Conservation (phyloP, 2,797 vertebrate species). For the Sorex maritimensis region DNA sequence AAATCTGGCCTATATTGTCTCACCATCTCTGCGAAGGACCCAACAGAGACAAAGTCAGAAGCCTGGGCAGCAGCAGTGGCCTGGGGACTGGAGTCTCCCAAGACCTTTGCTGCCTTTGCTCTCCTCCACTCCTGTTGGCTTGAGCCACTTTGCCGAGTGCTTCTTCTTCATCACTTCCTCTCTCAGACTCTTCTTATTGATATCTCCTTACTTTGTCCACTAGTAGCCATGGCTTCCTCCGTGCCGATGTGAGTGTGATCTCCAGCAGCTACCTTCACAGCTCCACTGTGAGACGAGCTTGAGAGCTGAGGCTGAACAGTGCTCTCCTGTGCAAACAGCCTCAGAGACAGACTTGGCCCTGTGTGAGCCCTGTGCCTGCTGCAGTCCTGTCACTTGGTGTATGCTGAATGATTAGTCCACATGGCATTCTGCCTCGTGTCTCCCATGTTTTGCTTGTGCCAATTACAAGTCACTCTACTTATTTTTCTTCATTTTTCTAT, state of each 20-base stretch:
- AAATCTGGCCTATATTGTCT: neutral
- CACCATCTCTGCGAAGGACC: neutral
- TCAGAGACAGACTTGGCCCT: constrained; percentile 9
- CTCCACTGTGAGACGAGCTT: neutral
- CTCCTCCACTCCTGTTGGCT: neutral
- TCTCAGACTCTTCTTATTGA: neutral
- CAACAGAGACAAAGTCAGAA: constrained; percentile 37
- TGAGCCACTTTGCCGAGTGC: neutral
- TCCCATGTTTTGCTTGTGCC: constrained; percentile 25
- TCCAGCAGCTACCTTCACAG: neutral
- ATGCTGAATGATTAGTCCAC: neutral
- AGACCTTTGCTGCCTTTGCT: neutral
- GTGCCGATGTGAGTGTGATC: neutral
- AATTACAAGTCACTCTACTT: neutral
- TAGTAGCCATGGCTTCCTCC: neutral
- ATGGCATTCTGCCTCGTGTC: neutral
- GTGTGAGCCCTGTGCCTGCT: neutral
- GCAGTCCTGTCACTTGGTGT: neutral
- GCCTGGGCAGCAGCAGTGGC: neutral
- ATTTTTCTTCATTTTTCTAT: constrained; percentile 50
- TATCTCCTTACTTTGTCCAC: neutral
- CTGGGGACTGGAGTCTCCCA: neutral
- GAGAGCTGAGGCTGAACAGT: neutral
- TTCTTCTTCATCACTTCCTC: neutral
- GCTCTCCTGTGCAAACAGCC: neutral